Evolutionary conservation across 2,888 invertebrate species (phyloP).

Genomic region (Ectropis crepuscularia): DNA sequence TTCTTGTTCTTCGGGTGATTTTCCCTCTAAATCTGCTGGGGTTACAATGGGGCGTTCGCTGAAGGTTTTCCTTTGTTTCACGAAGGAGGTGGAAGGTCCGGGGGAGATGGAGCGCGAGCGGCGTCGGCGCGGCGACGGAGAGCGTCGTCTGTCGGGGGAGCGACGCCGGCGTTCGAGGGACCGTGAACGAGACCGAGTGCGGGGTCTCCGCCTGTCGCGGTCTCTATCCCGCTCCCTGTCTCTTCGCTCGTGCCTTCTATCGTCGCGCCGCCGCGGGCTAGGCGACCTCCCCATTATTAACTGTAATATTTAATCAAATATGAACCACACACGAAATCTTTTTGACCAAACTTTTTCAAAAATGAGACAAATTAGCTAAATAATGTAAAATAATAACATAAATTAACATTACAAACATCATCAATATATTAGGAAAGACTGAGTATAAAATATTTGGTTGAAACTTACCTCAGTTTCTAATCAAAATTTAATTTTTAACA

Average conservation of each 20-base stretch:
- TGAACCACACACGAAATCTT: too few relatives aligned
- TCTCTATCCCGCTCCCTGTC: constrained; percentile 73
- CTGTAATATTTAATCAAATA: constrained; percentile 28
- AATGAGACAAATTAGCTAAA: too few relatives aligned
- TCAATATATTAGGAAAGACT: not conserved
- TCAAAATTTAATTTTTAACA: constrained; percentile 70
- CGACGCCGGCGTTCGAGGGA: constrained; percentile 74
- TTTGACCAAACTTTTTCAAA: too few relatives aligned
- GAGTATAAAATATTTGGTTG: not conserved
- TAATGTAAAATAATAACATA: too few relatives aligned
- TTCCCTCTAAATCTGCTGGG: constrained; percentile 95
- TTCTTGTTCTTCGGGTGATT: constrained; percentile 95
- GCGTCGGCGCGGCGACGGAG: constrained; percentile 62
- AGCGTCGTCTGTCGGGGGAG: constrained; percentile 71
- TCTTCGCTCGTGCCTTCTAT: constrained; percentile 63
- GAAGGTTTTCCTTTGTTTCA: constrained; percentile 70
- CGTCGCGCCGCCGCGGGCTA: constrained; percentile 79
- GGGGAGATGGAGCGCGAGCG: constrained; percentile 71
- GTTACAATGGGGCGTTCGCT: constrained; percentile 87
- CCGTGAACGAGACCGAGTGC: constrained; percentile 74
- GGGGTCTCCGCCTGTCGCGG: constrained; percentile 70
- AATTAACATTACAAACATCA: too few relatives aligned
- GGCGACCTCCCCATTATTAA: constrained; percentile 79
- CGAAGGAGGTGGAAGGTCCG: constrained; percentile 70
- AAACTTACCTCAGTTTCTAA: constrained; percentile 68